phyloP scores from a whole-genome alignment of 2,797 vertebrate genomes.

The Decapterus maruadsi region DNA sequence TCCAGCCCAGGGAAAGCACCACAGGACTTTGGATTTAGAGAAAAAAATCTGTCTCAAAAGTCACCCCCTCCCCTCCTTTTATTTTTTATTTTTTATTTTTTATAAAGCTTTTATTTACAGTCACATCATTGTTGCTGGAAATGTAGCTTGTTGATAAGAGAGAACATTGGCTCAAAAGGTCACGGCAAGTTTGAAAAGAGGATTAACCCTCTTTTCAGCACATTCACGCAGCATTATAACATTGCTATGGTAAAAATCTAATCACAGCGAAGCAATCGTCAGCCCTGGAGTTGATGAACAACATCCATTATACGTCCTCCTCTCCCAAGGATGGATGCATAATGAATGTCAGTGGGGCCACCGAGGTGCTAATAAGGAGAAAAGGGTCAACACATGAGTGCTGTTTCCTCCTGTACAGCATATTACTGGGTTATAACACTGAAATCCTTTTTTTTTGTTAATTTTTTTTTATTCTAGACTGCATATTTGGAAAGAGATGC shows the following conservation, averaged over 20 bases:
- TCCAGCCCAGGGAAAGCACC: not conserved
- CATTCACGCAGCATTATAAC: not conserved
- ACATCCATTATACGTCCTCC: slow-evolving; percentile 1
- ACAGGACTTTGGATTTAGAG: not conserved
- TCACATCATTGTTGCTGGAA: not conserved
- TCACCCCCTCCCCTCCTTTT: not conserved
- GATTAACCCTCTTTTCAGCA: not conserved
- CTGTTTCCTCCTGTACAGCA: not conserved
- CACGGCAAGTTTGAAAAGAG: not conserved
- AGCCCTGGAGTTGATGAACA: not conserved
- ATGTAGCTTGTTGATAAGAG: not conserved
- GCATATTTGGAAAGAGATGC: not conserved
- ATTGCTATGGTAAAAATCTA: not conserved
- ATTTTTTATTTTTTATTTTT: too few relatives aligned
- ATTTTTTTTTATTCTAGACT: too few relatives aligned
- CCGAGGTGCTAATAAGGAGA: slow-evolving; percentile 24
- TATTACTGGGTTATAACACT: not conserved
- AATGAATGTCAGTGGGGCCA: slow-evolving; percentile 43
- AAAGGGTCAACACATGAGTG: slow-evolving; percentile 30
- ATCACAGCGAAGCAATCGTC: slow-evolving; percentile 9
- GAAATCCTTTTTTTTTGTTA: not conserved
- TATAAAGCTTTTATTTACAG: not conserved
- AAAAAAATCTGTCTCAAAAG: not conserved
- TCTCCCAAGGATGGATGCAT: slow-evolving; percentile 26
- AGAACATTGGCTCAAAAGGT: slow-evolving; percentile 1